Evolutionary conservation across 37 sponge, comb jelly and placozoan genomes (phyloP).

Genomic region (Mnemiopsis leidyi): DNA sequence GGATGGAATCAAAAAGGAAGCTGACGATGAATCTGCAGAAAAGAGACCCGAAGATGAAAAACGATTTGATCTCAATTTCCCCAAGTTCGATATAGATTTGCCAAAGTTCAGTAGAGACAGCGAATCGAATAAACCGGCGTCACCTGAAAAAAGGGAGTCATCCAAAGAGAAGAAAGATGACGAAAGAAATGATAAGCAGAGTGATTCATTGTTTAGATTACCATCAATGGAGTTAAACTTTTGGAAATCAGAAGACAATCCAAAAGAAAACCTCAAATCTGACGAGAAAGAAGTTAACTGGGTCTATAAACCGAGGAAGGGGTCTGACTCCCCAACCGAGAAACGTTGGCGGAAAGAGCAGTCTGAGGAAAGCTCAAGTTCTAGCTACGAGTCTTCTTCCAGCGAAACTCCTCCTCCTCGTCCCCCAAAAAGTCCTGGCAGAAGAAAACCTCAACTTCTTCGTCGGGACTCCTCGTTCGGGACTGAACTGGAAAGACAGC

Average conservation of each 20-base stretch:
- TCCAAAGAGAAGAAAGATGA: not conserved
- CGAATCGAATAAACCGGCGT: not conserved
- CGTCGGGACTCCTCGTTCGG: constrained; percentile 34
- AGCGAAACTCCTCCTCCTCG: not conserved
- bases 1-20: not conserved
- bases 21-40: not conserved
- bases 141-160: not conserved
- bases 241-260: not conserved
- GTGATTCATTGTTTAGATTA: not conserved
- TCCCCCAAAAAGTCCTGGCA: not conserved
- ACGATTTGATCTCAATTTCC: not conserved
- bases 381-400: not conserved
- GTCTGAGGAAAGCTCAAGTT: not conserved
- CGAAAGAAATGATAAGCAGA: not conserved
- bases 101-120: not conserved
- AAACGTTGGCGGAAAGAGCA: not conserved
- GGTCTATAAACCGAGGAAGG: not conserved
- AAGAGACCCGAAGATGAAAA: not conserved
- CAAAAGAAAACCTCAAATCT: not conserved
- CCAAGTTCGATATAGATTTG: not conserved
- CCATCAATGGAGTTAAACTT: not conserved
- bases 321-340: not conserved
- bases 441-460: not conserved
- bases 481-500: not conserved
- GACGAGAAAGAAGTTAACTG: not conserved